These are phyloP conservation scores for Gobionotothen gibberifrons DNA, from an alignment of 2,797 vertebrate genomes.

Conservation along the genomic window DNA sequence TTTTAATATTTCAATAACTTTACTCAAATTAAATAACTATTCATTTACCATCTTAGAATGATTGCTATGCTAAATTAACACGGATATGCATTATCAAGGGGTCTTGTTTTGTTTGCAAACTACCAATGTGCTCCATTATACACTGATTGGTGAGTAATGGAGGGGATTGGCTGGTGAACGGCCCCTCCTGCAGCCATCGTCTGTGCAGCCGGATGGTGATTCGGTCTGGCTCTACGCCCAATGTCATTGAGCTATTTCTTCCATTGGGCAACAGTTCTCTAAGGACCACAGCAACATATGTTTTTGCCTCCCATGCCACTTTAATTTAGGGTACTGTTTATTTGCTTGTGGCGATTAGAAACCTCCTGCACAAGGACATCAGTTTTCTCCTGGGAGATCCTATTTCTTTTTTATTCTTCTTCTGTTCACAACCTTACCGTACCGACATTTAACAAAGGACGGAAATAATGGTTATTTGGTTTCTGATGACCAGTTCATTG, in stretches of 20 bases:
- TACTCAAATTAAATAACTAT: too few relatives aligned
- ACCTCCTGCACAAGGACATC: slow-evolving; percentile 58
- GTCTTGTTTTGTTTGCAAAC: background rate
- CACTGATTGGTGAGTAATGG: slow-evolving; percentile 37
- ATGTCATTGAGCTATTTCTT: slow-evolving; percentile 57
- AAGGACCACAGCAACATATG: slow-evolving; percentile 59
- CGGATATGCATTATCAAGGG: background rate
- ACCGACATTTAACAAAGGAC: slow-evolving; percentile 7
- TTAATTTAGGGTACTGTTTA: slow-evolving; percentile 63
- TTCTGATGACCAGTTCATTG: background rate
- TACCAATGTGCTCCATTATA: slow-evolving; percentile 1
- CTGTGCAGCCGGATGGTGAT: slow-evolving; percentile 27
- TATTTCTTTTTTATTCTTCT: too few relatives aligned
- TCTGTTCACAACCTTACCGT: background rate
- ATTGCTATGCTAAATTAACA: too few relatives aligned
- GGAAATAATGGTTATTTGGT: slow-evolving; percentile 12
- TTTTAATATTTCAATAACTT: too few relatives aligned
- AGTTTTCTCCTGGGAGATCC: slow-evolving; percentile 24
- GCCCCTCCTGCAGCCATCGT: slow-evolving; percentile 24
- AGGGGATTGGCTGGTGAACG: slow-evolving; percentile 10
- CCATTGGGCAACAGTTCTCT: slow-evolving; percentile 51
- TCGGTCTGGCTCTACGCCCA: slow-evolving; percentile 44
- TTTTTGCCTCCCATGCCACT: slow-evolving; percentile 54
- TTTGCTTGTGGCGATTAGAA: slow-evolving; percentile 56
- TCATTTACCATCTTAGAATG: too few relatives aligned